Evolutionary conservation across 2,888 invertebrate species (phyloP).

Genomic region (Invenusta paracnida): DNA sequence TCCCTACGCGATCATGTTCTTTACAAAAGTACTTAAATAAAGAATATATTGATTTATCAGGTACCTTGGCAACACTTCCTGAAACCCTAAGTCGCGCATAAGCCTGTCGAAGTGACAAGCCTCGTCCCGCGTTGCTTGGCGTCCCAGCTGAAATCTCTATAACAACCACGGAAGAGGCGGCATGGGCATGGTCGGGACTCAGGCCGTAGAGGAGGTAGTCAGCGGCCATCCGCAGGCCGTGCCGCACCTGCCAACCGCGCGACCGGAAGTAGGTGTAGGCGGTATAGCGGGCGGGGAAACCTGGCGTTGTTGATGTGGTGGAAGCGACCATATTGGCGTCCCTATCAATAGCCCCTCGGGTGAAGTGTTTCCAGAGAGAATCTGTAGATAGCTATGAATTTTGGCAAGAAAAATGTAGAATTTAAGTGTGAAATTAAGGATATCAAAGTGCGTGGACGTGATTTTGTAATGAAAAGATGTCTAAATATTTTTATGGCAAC

Average conservation of each 20-base stretch:
- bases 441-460: too few species aligned
- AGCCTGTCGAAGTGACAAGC: not conserved
- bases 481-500: too few species aligned
- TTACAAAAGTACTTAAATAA: too few species aligned
- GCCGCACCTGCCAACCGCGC: constrained; percentile 37
- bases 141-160: not conserved
- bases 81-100: not conserved
- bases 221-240: constrained; percentile 27
- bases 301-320: not conserved
- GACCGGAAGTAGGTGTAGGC: constrained; percentile 40
- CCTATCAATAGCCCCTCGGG: not conserved
- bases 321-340: not conserved
- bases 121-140: not conserved
- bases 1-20: too few species aligned
- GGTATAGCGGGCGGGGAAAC: constrained; percentile 24
- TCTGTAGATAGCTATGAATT: too few species aligned
- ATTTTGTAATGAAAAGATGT: too few species aligned
- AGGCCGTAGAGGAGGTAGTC: constrained; percentile 39
- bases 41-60: too few species aligned
- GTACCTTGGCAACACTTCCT: not conserved
- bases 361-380: not conserved
- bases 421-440: too few species aligned
- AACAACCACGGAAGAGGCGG: not conserved
- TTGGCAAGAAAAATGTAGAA: too few species aligned
- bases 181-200: constrained; percentile 31